Evolutionary conservation across 2,797 vertebrate genomes (phyloP).

Genomic region (Netta rufina): DNA sequence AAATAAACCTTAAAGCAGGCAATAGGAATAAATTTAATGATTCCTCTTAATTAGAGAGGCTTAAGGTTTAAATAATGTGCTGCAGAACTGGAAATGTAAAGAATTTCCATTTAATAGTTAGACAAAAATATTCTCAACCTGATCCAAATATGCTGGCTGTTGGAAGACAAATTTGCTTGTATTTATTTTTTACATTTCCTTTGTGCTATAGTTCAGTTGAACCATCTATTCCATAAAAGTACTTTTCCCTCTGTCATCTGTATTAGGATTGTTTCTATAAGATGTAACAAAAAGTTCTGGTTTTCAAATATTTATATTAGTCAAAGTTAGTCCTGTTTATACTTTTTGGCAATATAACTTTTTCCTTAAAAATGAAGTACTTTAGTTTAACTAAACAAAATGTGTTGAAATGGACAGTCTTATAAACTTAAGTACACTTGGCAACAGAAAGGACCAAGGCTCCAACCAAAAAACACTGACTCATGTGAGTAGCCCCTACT

Average conservation of each 20-base stretch:
- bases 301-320: conserved; percentile 86
- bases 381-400: conserved; percentile 83
- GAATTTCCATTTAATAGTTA: conserved; percentile 60
- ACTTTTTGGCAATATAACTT: conserved; percentile 81
- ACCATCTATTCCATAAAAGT: conserved; percentile 65
- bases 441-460: conserved; percentile 61
- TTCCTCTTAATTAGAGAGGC: conserved; percentile 74
- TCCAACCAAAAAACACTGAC: conserved; percentile 38
- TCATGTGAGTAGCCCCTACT: conserved; percentile 49
- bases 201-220: conserved; percentile 68
- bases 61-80: conserved; percentile 73
- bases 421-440: conserved; percentile 79
- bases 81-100: conserved; percentile 64
- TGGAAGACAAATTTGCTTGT: conserved; percentile 58
- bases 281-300: conserved; percentile 77
- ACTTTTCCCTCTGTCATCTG: conserved; percentile 69
- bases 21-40: conserved; percentile 74
- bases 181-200: conserved; percentile 75
- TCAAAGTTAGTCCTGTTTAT: conserved; percentile 81
- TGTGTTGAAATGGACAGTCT: conserved; percentile 79
- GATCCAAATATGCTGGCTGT: conserved; percentile 30
- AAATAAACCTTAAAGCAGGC: conserved; percentile 76
- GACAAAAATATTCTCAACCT: conserved; percentile 50
- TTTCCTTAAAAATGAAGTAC: conserved; percentile 81
- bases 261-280: conserved; percentile 75